These are phyloP conservation scores for Dolichallabes microphthalmus DNA, from an alignment of 2,113 vertebrate genomes.

Conservation along the genomic window DNA sequence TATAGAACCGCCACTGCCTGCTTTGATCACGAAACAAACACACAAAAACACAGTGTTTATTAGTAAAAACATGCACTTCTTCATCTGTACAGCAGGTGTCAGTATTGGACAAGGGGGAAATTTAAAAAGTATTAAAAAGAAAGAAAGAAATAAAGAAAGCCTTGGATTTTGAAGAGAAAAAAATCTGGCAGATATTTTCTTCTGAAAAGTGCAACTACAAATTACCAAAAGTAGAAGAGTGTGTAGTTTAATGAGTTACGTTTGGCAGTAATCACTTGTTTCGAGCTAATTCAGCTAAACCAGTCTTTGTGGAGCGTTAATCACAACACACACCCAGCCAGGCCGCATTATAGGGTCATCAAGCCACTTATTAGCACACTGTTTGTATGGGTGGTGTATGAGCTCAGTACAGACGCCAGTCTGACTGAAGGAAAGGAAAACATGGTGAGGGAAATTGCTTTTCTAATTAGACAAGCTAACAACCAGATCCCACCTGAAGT, in stretches of 20 bases:
- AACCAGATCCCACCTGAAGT: conserved; percentile 8
- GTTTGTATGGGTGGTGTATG: conserved; percentile 40
- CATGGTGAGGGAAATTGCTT: conserved; percentile 36
- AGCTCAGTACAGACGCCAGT: conserved; percentile 58
- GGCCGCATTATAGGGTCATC: conserved; percentile 50
- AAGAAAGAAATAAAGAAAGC: background rate
- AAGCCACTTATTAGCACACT: conserved; percentile 52
- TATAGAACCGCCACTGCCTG: too few relatives aligned
- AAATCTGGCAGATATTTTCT: background rate
- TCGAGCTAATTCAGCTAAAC: conserved; percentile 54
- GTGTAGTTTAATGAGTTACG: conserved; percentile 38
- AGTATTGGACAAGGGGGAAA: background rate
- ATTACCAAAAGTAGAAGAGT: conserved; percentile 4
- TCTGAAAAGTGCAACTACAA: background rate
- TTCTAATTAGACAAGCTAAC: conserved; percentile 3
- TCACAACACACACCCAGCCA: conserved; percentile 29
- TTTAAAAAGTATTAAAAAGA: background rate
- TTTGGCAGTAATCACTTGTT: conserved; percentile 43
- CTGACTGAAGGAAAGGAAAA: conserved; percentile 49
- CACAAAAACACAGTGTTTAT: background rate
- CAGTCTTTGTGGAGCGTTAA: conserved; percentile 55
- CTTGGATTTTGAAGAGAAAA: background rate
- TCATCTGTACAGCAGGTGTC: conserved; percentile 28
- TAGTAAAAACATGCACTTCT: background rate
- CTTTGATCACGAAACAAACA: background rate